Percentiles rank a stretch among this genome's conserved stretches.
phyloP scores from a whole-genome alignment of 2,797 vertebrate genomes.

The Neomorphus geoffroyi region DNA sequence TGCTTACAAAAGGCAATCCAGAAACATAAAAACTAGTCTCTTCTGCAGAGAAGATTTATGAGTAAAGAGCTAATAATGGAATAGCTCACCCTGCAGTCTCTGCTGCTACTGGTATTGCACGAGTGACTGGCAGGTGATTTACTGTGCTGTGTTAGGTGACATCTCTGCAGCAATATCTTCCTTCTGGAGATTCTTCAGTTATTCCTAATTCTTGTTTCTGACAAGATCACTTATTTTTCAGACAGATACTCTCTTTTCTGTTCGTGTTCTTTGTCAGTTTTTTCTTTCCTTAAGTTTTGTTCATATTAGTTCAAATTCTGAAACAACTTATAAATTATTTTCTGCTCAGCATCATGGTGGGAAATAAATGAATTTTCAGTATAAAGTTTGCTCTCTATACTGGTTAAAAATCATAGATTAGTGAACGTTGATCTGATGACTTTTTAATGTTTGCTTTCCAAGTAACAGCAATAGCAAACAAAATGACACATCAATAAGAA shows the following conservation, averaged over 20 bases:
- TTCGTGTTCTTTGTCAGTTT: neutral
- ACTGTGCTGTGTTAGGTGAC: conserved; percentile 3
- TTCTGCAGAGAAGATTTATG: neutral
- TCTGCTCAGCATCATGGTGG: neutral
- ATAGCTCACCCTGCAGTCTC: neutral
- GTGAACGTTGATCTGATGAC: conserved; percentile 1
- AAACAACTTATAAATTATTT: conserved; percentile 30
- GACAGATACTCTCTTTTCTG: neutral
- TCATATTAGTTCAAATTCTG: conserved; percentile 17
- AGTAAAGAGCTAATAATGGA: neutral
- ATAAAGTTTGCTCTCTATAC: neutral
- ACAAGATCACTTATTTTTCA: conserved; percentile 34
- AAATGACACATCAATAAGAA: neutral
- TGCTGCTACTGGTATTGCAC: neutral
- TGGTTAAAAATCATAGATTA: conserved; percentile 3
- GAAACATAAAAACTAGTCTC: neutral
- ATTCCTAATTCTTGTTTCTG: conserved; percentile 43
- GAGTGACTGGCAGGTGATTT: conserved; percentile 30
- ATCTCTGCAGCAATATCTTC: conserved; percentile 15
- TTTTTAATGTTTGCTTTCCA: neutral
- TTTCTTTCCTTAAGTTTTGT: neutral
- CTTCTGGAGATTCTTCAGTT: conserved; percentile 46
- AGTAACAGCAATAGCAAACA: neutral
- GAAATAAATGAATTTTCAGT: conserved; percentile 32
- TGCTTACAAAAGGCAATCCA: neutral